A percentile compares a stretch with the other conserved stretches of the same genome.
Evolutionary conservation across 2,888 invertebrate genomes (phyloP).

Genomic region (Merodon equestris): DNA sequence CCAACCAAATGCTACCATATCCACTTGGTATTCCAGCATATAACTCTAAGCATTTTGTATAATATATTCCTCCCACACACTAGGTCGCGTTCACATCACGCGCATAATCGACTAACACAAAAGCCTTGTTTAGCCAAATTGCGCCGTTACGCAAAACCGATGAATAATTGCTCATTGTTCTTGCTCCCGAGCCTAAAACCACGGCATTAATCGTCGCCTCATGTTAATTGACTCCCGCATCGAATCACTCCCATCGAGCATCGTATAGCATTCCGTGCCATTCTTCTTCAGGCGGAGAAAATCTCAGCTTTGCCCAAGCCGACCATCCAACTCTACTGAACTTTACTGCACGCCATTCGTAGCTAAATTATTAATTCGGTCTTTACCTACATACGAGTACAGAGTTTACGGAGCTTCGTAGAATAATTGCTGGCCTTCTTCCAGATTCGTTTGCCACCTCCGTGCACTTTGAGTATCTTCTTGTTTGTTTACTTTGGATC

Average conservation of each 20-base stretch:
- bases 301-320: constrained; percentile 4
- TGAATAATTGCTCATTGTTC: constrained; percentile 61
- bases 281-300: constrained; percentile 52
- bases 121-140: constrained; percentile 18
- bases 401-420: constrained; percentile 9
- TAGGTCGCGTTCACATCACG: background rate
- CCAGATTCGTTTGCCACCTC: constrained; percentile 45
- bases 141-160: constrained; percentile 52
- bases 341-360: constrained; percentile 27
- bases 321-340: constrained; percentile 27
- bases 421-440: constrained; percentile 61
- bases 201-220: constrained; percentile 29
- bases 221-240: constrained; percentile 42
- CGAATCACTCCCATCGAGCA: constrained; percentile 31
- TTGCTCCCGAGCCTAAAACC: constrained; percentile 22
- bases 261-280: too few species aligned
- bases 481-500: constrained; percentile 10
- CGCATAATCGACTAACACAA: background rate
- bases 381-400: too few species aligned
- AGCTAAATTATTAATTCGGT: constrained; percentile 29
- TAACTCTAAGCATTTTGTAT: background rate
- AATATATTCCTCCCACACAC: background rate
- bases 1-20: background rate
- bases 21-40: background rate
- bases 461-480: constrained; percentile 26